Conservation (phyloP, 2,797 vertebrate species). For the Mus caroli region DNA sequence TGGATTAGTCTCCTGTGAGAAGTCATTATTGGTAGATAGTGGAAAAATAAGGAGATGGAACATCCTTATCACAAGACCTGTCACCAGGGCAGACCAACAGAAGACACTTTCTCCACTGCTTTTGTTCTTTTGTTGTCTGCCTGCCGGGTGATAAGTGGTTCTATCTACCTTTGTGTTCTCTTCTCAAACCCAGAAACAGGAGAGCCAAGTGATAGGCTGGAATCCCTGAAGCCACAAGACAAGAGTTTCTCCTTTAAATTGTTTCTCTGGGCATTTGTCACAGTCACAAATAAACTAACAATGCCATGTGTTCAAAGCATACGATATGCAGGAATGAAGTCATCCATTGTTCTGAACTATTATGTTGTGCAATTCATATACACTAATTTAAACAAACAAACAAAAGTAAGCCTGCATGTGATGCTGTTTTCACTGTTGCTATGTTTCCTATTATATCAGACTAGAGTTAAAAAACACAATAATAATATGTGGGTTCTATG, state of each 20-base stretch:
- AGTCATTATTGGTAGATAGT: neutral
- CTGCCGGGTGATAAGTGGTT: neutral
- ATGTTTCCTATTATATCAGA: neutral
- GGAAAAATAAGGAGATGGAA: neutral
- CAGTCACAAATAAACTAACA: neutral
- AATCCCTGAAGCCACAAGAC: neutral
- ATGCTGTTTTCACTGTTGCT: neutral
- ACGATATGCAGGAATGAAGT: neutral
- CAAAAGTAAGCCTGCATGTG: neutral
- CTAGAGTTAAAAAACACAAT: neutral
- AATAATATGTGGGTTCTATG: neutral
- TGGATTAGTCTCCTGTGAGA: neutral
- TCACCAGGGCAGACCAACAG: too few species aligned
- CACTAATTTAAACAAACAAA: neutral
- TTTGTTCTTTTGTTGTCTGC: neutral
- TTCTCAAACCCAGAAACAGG: neutral
- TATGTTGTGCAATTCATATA: neutral
- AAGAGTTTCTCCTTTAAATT: neutral
- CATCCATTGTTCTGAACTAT: neutral
- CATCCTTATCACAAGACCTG: neutral
- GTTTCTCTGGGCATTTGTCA: neutral
- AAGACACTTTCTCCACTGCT: neutral
- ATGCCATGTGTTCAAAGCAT: neutral
- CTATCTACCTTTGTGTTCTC: neutral
- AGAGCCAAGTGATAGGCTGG: neutral